These are phyloP conservation scores for Helobdella robusta DNA, from an alignment of 2,888 invertebrate genomes.

Conservation along the genomic window DNA sequence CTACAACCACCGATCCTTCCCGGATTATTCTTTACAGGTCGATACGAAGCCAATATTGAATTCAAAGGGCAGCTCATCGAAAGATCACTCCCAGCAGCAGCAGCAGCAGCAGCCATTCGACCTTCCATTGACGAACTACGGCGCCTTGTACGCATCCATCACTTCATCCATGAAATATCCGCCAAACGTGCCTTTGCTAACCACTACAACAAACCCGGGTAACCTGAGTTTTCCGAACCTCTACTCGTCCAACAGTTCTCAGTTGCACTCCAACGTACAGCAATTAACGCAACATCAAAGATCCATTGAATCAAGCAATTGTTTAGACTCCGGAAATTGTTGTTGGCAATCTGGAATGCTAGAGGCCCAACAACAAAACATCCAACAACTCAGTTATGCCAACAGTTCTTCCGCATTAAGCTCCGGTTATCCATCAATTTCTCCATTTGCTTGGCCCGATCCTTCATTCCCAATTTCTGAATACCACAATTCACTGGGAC, in stretches of 20 bases:
- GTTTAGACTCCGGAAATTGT: not conserved
- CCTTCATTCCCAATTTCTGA: slow-evolving; percentile 14
- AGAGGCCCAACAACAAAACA: not conserved
- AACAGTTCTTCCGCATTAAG: not conserved
- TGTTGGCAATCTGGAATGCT: slow-evolving; percentile 19
- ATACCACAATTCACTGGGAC: slow-evolving; percentile 10
- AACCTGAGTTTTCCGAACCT: slow-evolving; percentile 7
- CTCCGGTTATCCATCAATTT: slow-evolving; percentile 18
- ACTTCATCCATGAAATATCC: not conserved
- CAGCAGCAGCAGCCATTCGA: too few relatives aligned
- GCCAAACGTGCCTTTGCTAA: not conserved
- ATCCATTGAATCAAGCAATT: not conserved
- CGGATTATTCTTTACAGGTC: slow-evolving; percentile 2
- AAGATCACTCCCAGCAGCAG: slow-evolving; percentile 6
- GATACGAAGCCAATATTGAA: not conserved
- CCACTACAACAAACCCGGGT: not conserved
- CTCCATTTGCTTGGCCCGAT: slow-evolving; percentile 25
- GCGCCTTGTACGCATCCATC: slow-evolving; percentile 18
- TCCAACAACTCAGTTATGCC: slow-evolving; percentile 3
- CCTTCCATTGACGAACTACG: not conserved
- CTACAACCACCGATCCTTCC: not conserved
- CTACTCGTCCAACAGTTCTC: slow-evolving; percentile 10
- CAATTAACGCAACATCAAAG: not conserved
- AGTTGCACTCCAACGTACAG: not conserved
- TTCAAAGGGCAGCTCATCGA: not conserved